Conservation (phyloP, 2,113 vertebrate genomes). For the Percopsis transmontana region DNA sequence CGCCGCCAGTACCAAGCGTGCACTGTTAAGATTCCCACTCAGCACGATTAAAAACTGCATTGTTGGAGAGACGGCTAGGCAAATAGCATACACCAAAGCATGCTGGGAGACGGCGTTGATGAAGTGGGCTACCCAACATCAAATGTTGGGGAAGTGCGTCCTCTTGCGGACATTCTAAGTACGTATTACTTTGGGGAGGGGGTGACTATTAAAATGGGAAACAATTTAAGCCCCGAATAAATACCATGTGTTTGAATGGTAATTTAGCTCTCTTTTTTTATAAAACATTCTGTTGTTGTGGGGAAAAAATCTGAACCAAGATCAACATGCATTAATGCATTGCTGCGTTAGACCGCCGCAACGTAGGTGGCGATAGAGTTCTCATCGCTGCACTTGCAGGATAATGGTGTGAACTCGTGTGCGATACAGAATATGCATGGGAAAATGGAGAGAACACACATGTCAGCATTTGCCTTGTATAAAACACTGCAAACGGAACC, state of each 20-base stretch:
- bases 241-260: no score
- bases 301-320: no score
- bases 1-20: conserved; percentile 23
- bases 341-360: not conserved
- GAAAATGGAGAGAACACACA: conserved; percentile 75
- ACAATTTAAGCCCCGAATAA: no score
- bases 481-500: conserved; percentile 34
- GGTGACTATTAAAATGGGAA: no score
- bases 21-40: conserved; percentile 36
- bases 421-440: rapidly evolving
- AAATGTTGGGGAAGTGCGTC: conserved; percentile 16
- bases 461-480: conserved; percentile 78
- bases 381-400: conserved; percentile 12
- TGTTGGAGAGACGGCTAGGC: conserved; percentile 67
- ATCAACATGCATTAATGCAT: no score
- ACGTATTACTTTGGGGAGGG: no score
- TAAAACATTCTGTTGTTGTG: no score
- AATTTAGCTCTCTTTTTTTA: no score
- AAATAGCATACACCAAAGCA: conserved; percentile 63
- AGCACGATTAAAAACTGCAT: conserved; percentile 73
- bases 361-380: conserved; percentile 19
- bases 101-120: conserved; percentile 64
- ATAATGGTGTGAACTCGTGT: conserved; percentile 36
- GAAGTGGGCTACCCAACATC: not conserved
- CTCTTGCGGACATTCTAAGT: conserved; percentile 29